phyloP scores from a whole-genome alignment of 2,113 vertebrate genomes.

The Zapus hudsonius region DNA sequence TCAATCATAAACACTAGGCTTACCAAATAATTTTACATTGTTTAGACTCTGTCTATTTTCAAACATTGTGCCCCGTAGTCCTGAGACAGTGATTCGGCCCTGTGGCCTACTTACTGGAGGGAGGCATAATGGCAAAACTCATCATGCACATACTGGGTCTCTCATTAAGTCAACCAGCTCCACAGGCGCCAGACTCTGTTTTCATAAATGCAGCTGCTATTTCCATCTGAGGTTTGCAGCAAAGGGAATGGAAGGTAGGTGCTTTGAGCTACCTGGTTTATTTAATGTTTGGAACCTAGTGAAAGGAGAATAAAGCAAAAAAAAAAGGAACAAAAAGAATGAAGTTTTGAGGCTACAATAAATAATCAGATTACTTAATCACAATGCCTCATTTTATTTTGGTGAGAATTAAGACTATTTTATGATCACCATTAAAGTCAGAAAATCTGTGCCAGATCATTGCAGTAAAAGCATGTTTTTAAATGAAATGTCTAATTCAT shows the following conservation, averaged over 20 bases:
- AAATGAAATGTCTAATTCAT: constrained; percentile 16
- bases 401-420: not conserved
- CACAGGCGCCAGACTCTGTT: not conserved
- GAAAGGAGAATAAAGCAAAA: constrained; percentile 30
- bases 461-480: not conserved
- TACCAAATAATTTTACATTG: not conserved
- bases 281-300: not conserved
- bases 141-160: not conserved
- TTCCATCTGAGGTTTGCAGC: not conserved
- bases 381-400: constrained; percentile 33
- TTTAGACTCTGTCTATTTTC: not conserved
- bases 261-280: not conserved
- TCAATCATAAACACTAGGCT: constrained; percentile 15
- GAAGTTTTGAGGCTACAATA: not conserved
- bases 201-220: not conserved
- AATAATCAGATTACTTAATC: not conserved
- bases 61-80: not conserved
- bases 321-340: not conserved
- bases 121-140: not conserved
- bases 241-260: not conserved
- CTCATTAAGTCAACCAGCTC: constrained; percentile 13
- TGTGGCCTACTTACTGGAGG: not conserved
- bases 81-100: not conserved
- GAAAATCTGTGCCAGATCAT: not conserved
- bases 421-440: not conserved